Percentiles rank a stretch among this genome's conserved stretches.
Evolutionary conservation across 2,113 vertebrate species (phyloP).

Genomic region (Eurystomus gularis): DNA sequence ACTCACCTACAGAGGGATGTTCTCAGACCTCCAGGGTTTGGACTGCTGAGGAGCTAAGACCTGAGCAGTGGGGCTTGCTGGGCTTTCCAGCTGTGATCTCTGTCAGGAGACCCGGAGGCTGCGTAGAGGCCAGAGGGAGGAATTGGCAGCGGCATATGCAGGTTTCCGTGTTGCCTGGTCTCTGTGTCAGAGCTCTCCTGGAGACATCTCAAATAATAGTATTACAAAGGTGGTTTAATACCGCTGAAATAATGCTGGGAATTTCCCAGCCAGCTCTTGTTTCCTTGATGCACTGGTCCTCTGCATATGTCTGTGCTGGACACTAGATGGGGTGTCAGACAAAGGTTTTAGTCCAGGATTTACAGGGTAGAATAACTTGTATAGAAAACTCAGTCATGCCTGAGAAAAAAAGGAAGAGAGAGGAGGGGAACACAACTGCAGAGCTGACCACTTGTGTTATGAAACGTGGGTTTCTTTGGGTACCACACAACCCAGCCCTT

Average conservation of each 20-base stretch:
- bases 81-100: background rate
- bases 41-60: background rate
- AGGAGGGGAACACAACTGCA: background rate
- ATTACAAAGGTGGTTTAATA: background rate
- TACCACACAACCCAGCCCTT: background rate
- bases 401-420: background rate
- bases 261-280: background rate
- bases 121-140: background rate
- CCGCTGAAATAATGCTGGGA: background rate
- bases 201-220: background rate
- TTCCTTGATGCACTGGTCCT: background rate
- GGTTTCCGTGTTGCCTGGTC: background rate
- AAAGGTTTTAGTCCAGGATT: background rate
- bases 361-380: background rate
- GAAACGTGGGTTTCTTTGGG: background rate
- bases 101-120: background rate
- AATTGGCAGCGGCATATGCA: background rate
- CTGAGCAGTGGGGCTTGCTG: background rate
- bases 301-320: background rate
- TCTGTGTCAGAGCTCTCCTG: background rate
- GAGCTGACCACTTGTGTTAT: background rate
- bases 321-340: slow-evolving; percentile 42
- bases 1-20: background rate
- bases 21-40: background rate
- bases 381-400: background rate